phyloP scores from a whole-genome alignment of 1,140 invertebrate species.

The Zaprionus gabonicus region DNA sequence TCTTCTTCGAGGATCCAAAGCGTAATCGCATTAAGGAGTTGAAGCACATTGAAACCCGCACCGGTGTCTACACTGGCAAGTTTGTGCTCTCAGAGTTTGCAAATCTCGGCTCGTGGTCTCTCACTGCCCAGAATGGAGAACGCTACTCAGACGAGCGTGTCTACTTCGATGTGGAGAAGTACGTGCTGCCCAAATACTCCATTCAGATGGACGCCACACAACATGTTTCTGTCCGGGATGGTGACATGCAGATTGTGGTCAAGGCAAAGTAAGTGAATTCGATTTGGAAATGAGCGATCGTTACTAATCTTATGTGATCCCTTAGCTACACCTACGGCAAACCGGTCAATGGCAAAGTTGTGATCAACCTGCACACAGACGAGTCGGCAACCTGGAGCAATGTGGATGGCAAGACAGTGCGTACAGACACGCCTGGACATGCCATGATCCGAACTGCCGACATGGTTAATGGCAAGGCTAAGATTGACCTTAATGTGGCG shows the following conservation, averaged over 20 bases:
- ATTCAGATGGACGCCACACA: conserved; percentile 92
- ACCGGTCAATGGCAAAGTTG: conserved; percentile 91
- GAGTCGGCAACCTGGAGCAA: conserved; percentile 43
- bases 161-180: conserved; percentile 89
- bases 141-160: conserved; percentile 50
- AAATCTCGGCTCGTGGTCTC: conserved; percentile 94
- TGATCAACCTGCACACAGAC: conserved; percentile 86
- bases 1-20: conserved; percentile 73
- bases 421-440: conserved; percentile 47
- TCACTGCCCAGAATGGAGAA: conserved; percentile 56
- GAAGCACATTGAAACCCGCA: conserved; percentile 88
- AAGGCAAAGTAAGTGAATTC: conserved; percentile 87
- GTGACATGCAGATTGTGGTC: conserved; percentile 91
- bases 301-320: background rate
- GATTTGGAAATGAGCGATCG: no score
- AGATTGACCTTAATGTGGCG: conserved; percentile 88
- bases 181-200: conserved; percentile 96
- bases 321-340: conserved; percentile 90
- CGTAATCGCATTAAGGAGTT: conserved; percentile 89
- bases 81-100: conserved; percentile 92
- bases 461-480: conserved; percentile 89
- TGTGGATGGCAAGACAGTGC: conserved; percentile 49
- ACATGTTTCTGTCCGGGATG: conserved; percentile 93
- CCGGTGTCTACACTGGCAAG: conserved; percentile 90
- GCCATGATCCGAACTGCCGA: conserved; percentile 86